Base-by-base conservation (phyloP, 2,888 invertebrate species). In the Lucinisca nassula region DNA sequence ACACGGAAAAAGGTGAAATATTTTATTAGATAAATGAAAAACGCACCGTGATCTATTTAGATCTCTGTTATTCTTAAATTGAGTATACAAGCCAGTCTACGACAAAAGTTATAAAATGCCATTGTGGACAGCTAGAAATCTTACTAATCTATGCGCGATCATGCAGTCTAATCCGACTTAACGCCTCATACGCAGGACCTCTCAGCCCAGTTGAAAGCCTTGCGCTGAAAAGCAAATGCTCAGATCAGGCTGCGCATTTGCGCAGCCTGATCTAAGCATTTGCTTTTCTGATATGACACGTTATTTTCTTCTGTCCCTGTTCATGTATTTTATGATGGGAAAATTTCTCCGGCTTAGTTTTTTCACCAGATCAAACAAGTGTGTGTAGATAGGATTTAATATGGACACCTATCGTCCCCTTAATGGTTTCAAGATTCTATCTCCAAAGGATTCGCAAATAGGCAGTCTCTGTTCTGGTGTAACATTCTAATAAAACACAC, bases 271-370 rank as follows among this genome's bases (percentile, higher is more conserved):
- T n/a, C n/a, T n/a, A n/a, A n/a, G n/a, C n/a, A n/a, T n/a, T n/a
- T n/a, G n/a, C n/a, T 45, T 45, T 45, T 45, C 45, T 45, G 45
- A 45, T 45, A 17, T 17, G n/a, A 12, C 17, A 45, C 45, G 45
- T 12, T 17, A 45, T 12, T 45, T 45, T 45, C 17, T 8, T 17
- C 17, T 45, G 45, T 17, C 17, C 17, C 45, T 8, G 17, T 17
- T 45, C 17, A 45, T 67, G 67, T 35, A 21, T 67, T 67, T 67
- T 67, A 67, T 67, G 67, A 67, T 67, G 67, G 67, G 67, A 67
- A 67, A 67, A 67, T 67, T 61, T 67, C 32, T 17, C 35, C 35
- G 67, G 1, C 8, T 67, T 35, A 24, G 17, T 32, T 67, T 67
- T 67, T 35, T 35, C 67, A 35, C 35, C 17, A 67, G 67, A 67